Base-by-base conservation (phyloP, 2,113 vertebrate species). In the Coregonus clupeaformis region DNA sequence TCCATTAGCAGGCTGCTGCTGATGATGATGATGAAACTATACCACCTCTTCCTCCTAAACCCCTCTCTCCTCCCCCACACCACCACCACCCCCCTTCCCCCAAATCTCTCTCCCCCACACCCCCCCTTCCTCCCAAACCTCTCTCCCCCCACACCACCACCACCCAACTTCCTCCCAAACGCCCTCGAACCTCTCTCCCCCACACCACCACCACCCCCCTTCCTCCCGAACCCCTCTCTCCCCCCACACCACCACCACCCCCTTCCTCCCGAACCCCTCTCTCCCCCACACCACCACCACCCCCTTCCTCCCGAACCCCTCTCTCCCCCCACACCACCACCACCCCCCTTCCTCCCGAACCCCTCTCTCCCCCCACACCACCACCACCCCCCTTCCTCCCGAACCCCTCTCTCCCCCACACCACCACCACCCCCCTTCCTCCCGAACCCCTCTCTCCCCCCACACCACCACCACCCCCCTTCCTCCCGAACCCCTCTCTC, bases 1-100 rank as follows among this genome's bases (percentile, higher is more conserved):
- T 71, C 18, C 16, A 30, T 5, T 18, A 22, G 27, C 30, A 59
- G 11, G 52, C 94, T 94, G 95, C 95, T 95, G 94, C 95, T 96
- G 94, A 94, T 94, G 93, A 6, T 42, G 20, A 14, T n/a, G 29
- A 20, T 20, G 36, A 36, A 9, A 36, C 36, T 36, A 36, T 36
- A 9, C 36, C 32, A 9, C 36, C 36, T 7, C 36, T 29, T 29
- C 27, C 27, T 27, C 27, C 27, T 59, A 18, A n/a, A 20, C n/a
- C n/a, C n/a, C n/a, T 27, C 27, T 27, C 27, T n/a, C n/a, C n/a
- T n/a, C 27, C 27, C 27, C 27, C 27, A 1, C n/a, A n/a, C n/a
- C 27, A 1, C 30, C 66, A 9, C 74, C 75, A 74, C 80, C 73
- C 63, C 78, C 63, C 45, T 63, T 68, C 67, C n/a, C n/a, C n/a